These are phyloP conservation scores for Fragum whitleyi DNA, from an alignment of 2,888 invertebrate genomes.

Conservation along the genomic window DNA sequence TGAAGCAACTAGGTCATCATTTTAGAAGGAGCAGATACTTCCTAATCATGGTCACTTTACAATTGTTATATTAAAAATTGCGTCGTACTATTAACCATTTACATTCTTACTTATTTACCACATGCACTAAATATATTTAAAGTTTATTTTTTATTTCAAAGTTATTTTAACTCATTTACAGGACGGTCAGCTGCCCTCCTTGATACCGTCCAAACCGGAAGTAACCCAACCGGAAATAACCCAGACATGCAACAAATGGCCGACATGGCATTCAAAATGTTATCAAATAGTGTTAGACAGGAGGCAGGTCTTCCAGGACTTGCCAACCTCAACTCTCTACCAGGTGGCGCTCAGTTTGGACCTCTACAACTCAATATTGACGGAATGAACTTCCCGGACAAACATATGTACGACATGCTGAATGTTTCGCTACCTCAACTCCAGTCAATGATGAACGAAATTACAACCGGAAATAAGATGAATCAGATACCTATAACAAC, in stretches of 20 bases:
- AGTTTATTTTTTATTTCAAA: too few species aligned
- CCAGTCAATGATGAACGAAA: not conserved
- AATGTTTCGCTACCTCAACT: not conserved
- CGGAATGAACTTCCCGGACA: constrained; percentile 6
- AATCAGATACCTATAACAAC: not conserved
- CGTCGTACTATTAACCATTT: too few species aligned
- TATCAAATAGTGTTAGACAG: constrained; percentile 2
- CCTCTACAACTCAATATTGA: not conserved
- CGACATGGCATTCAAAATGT: not conserved
- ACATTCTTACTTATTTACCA: too few species aligned
- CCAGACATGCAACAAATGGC: constrained; percentile 4
- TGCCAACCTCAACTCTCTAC: not conserved
- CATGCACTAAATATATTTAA: too few species aligned
- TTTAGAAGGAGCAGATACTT: too few species aligned
- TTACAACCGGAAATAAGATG: not conserved
- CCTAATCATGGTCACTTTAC: too few species aligned
- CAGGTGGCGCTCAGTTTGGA: not conserved
- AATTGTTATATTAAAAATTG: too few species aligned
- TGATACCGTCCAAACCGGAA: not conserved
- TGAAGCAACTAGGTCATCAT: too few species aligned
- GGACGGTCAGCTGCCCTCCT: constrained; percentile 8
- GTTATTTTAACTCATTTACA: not conserved
- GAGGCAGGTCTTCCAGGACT: not conserved
- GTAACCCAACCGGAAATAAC: not conserved
- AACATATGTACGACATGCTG: constrained; percentile 2